Conservation (phyloP, 2,797 vertebrate species). For the Phoeniculus purpureus region DNA sequence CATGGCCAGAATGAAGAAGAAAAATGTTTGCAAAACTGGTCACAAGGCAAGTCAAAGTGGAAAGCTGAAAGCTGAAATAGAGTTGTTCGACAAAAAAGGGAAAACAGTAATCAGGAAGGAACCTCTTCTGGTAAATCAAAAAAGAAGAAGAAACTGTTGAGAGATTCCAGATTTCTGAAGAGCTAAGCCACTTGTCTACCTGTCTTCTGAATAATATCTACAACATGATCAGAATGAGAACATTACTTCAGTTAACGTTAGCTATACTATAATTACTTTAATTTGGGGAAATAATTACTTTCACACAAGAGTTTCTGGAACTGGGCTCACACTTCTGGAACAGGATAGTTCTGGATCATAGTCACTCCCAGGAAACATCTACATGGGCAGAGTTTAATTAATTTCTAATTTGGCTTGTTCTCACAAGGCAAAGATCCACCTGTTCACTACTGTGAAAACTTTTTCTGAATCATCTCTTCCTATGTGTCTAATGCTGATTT, state of each 20-base stretch:
- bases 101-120: neutral
- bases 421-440: slow-evolving; percentile 59
- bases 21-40: neutral
- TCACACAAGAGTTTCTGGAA: neutral
- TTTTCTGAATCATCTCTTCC: slow-evolving; percentile 49
- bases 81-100: neutral
- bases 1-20: neutral
- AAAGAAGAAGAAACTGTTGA: neutral
- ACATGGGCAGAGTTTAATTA: neutral
- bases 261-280: neutral
- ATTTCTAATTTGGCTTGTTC: slow-evolving; percentile 15
- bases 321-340: neutral
- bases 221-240: neutral
- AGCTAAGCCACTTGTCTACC: neutral
- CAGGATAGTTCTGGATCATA: neutral
- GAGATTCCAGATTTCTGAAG: neutral
- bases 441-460: slow-evolving; percentile 21
- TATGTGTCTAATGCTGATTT: slow-evolving; percentile 33
- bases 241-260: neutral
- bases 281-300: neutral
- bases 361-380: neutral
- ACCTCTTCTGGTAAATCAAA: neutral
- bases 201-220: neutral
- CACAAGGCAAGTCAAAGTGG: neutral
- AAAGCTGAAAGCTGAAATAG: neutral